A percentile compares a stretch with the other conserved stretches of the same genome.
These are phyloP conservation scores for Sipha flava DNA, from an alignment of 1,140 invertebrate genomes.

Conservation along the genomic window DNA sequence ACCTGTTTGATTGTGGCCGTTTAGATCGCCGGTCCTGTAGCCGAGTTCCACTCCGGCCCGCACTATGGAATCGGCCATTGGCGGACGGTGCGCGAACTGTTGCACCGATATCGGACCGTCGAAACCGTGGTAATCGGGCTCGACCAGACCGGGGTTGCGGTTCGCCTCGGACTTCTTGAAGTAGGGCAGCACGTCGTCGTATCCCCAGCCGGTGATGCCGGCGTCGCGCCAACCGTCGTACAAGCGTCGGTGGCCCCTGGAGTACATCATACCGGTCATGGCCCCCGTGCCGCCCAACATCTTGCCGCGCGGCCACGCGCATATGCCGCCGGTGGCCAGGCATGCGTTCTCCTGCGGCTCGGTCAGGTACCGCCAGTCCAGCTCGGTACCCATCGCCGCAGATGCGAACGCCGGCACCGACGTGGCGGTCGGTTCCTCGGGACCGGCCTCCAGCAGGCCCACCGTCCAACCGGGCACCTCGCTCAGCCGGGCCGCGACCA, in stretches of 20 bases:
- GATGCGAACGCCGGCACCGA: slow-evolving; percentile 56
- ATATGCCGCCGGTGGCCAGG: slow-evolving; percentile 51
- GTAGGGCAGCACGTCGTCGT: slow-evolving; percentile 52
- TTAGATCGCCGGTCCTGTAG: slow-evolving; percentile 47
- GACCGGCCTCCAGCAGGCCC: slow-evolving; percentile 54
- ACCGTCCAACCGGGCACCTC: slow-evolving; percentile 46
- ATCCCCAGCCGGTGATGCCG: slow-evolving; percentile 58
- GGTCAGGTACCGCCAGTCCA: slow-evolving; percentile 61
- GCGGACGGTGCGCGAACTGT: slow-evolving; percentile 49
- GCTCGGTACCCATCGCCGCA: slow-evolving; percentile 46
- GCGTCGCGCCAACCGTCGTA: slow-evolving; percentile 58
- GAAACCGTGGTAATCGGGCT: slow-evolving; percentile 48
- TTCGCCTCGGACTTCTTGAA: slow-evolving; percentile 53
- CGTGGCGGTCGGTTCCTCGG: slow-evolving; percentile 57
- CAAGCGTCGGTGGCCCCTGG: slow-evolving; percentile 54
- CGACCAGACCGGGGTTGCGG: slow-evolving; percentile 43
- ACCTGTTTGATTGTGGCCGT: slow-evolving; percentile 48
- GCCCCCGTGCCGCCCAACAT: slow-evolving; percentile 68
- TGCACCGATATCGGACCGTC: slow-evolving; percentile 52
- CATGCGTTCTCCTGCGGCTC: slow-evolving; percentile 52
- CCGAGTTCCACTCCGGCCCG: slow-evolving; percentile 51
- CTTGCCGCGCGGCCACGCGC: slow-evolving; percentile 63
- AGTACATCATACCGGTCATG: slow-evolving; percentile 58
- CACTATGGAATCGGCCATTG: slow-evolving; percentile 50
- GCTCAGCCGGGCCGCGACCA: slow-evolving; percentile 52